Base-by-base conservation (phyloP, 2,888 invertebrate species). In the Melinopterus prodromus region DNA sequence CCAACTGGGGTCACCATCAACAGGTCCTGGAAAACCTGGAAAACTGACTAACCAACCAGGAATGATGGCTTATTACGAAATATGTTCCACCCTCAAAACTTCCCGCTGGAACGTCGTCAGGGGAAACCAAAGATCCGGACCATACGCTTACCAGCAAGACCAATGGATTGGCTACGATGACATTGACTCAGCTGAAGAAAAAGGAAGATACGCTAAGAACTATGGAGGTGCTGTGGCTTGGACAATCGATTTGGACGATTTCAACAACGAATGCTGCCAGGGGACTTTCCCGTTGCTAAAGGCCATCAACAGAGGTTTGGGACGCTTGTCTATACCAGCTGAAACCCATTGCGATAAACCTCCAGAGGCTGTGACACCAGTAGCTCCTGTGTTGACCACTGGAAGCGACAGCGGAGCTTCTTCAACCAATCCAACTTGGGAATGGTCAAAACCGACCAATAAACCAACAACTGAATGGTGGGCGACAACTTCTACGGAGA, bases 91-190 rank as follows among this genome's bases (percentile, higher is more conserved):
- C 88, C 92, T 95, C 35, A 92, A 92, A 83, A 93, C 92, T 81
- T 90, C 93, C 76, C 91, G 93, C 36, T 96, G 95, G 95, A 91
- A 90, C 79, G 70, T 78, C 6, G 77, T 70, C n/a, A 78, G 78
- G 5, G 92, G 92, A 0, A 93, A 92, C n/a, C 90, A 91, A 76
- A 90, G 91, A 0, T 92, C 93, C 69, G 95, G 94, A 2, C 97
- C 97, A 0, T 96, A 94, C 86, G 94, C 97, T 0, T 94, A 95
- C 88, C 91, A 92, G 7, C 93, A 93, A 14, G 93, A 96, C 85
- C 97, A 98, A 86, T 98, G 98, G 97, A 96, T 97, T 69, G 95
- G 97, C 71, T 98, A 93, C 86, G 98, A 98, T 86, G 96, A 97
- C 88, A 90, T 92, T 0, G 92, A 93, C 80, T 96, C 96, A 14